Percentiles rank a stretch among this genome's conserved stretches.
Conservation (phyloP, 2,888 invertebrate species). For the Coelopa pilipes region DNA sequence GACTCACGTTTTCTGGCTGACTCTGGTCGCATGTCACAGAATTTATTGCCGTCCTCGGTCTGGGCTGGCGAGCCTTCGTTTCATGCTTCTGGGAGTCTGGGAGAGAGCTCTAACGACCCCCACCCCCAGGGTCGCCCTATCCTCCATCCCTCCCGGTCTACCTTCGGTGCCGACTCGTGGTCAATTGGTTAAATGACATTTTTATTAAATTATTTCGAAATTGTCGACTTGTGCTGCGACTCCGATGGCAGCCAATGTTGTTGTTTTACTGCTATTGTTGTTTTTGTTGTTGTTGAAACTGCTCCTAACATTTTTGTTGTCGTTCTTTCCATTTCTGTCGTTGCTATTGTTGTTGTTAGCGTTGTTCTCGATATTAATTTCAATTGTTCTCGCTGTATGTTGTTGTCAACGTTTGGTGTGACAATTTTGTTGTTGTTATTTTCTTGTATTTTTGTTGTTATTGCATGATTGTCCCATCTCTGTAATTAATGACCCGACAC, state of each 20-base stretch:
- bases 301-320: background rate
- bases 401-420: no score
- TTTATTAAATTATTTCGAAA: slow-evolving; percentile 47
- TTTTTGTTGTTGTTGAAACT: background rate
- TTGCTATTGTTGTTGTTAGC: background rate
- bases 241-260: background rate
- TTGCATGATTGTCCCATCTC: background rate
- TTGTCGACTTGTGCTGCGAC: slow-evolving; percentile 15
- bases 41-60: slow-evolving; percentile 15
- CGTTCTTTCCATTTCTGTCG: background rate
- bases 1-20: slow-evolving; percentile 36
- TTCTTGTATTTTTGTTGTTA: no score
- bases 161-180: slow-evolving; percentile 15
- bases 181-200: slow-evolving; percentile 48
- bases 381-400: background rate
- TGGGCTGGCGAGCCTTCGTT: background rate
- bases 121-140: slow-evolving; percentile 32
- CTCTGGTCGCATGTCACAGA: slow-evolving; percentile 37
- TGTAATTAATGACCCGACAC: slow-evolving; percentile 20
- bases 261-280: background rate
- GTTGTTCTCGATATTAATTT: background rate
- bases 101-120: background rate
- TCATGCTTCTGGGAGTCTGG: slow-evolving; percentile 39
- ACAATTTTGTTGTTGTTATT: no score
- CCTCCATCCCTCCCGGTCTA: background rate